Percentiles rank a stretch among this genome's conserved stretches.
These are phyloP conservation scores for Leucophenga montana DNA, from an alignment of 2,888 invertebrate genomes.

Conservation along the genomic window DNA sequence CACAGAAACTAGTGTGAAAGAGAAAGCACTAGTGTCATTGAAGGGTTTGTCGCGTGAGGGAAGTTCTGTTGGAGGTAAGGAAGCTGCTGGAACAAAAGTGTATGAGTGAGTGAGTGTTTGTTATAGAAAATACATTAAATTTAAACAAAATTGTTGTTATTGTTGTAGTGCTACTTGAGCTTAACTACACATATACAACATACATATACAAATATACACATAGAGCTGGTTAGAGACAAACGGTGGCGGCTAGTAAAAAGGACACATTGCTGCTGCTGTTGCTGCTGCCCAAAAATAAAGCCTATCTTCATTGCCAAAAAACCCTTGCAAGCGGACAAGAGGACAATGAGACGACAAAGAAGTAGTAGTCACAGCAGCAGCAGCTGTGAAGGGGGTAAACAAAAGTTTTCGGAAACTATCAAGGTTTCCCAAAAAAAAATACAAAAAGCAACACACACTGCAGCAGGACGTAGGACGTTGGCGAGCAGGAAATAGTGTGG, in stretches of 20 bases:
- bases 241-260: constrained; percentile 9
- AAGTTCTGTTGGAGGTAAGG: too few species aligned
- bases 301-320: constrained; percentile 18
- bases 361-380: too few species aligned
- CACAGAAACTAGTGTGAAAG: neutral
- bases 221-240: constrained; percentile 18
- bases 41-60: constrained; percentile 8
- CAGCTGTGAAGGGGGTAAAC: neutral
- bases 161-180: constrained; percentile 53
- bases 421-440: constrained; percentile 17
- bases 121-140: constrained; percentile 71
- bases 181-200: constrained; percentile 48
- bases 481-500: neutral
- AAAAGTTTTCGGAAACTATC: constrained; percentile 26
- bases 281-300: constrained; percentile 49
- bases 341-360: constrained; percentile 10
- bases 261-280: constrained; percentile 22
- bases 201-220: constrained; percentile 4
- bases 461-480: neutral
- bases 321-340: neutral
- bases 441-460: neutral
- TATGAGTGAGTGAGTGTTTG: constrained; percentile 48
- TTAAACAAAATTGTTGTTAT: constrained; percentile 59
- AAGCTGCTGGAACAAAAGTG: neutral
- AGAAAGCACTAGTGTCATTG: constrained; percentile 12